Evolutionary conservation across 2,888 invertebrate genomes (phyloP).

Genomic region (Monopis laevigella): DNA sequence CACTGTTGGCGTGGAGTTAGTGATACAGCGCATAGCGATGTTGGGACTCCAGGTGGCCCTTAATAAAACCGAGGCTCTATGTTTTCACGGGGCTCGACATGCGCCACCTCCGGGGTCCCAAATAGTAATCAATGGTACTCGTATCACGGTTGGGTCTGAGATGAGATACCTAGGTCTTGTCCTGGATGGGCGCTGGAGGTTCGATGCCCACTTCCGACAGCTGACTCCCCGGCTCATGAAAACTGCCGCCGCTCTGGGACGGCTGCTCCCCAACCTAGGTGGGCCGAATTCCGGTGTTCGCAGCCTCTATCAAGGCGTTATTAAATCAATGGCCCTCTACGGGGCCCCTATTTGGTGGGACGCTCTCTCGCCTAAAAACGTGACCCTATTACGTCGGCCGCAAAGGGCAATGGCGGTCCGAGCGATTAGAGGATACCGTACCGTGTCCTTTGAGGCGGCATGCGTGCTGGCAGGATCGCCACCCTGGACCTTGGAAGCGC

Average conservation of each 20-base stretch:
- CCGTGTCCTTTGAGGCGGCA: not conserved
- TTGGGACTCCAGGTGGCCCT: not conserved
- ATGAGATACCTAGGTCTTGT: not conserved
- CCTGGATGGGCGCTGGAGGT: not conserved
- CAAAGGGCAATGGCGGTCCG: not conserved
- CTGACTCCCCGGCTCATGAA: not conserved
- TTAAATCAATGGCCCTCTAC: not conserved
- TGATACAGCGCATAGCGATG: not conserved
- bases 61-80: not conserved
- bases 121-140: not conserved
- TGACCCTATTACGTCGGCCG: not conserved
- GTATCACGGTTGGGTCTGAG: not conserved
- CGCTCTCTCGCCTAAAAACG: not conserved
- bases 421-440: not conserved
- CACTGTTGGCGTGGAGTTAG: not conserved
- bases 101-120: not conserved
- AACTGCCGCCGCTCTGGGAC: not conserved
- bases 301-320: too few species aligned
- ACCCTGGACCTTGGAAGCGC: too few species aligned
- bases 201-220: not conserved
- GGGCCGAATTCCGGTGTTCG: too few species aligned
- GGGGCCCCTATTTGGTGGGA: constrained; percentile 1
- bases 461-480: too few species aligned
- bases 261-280: too few species aligned
- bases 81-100: not conserved